Evolutionary conservation across 1,140 invertebrate genomes (phyloP).

Genomic region (Lepidurus packardi): DNA sequence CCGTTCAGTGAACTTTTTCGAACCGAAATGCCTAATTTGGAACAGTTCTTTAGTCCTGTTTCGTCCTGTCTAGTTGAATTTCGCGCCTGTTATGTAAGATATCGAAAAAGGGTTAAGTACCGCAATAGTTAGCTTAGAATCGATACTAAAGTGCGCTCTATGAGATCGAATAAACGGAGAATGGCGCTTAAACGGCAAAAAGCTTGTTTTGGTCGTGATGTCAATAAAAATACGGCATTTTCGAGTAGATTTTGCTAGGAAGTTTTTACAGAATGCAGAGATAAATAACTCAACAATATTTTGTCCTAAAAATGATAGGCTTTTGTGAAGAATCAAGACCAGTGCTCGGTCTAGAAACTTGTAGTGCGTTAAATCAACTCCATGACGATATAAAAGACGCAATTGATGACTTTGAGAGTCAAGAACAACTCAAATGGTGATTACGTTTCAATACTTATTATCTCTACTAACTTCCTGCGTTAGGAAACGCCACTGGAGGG

Average conservation of each 20-base stretch:
- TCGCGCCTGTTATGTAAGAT: no score
- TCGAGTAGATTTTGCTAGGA: no score
- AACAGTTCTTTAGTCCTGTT: no score
- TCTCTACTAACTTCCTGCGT: conserved; percentile 6
- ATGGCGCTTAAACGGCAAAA: no score
- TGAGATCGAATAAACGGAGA: no score
- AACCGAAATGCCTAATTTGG: neutral
- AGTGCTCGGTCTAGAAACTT: conserved; percentile 45
- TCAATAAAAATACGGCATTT: no score
- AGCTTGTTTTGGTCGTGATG: no score
- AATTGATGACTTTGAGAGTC: conserved; percentile 46
- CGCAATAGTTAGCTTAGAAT: no score
- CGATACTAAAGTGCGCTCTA: no score
- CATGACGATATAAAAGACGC: conserved; percentile 47
- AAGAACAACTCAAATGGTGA: conserved; percentile 44
- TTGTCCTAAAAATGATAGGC: neutral
- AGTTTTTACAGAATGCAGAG: no score
- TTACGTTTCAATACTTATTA: conserved; percentile 34
- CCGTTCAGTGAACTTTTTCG: neutral
- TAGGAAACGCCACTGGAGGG: conserved; percentile 20
- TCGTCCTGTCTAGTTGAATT: no score
- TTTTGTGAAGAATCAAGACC: neutral
- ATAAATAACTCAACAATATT: neutral
- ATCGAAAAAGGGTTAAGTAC: no score
- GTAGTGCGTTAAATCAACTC: conserved; percentile 47